A percentile compares a stretch with the other conserved stretches of the same genome.
Evolutionary conservation across 2,797 vertebrate species (phyloP).

Genomic region (Halcyon leucocephala): DNA sequence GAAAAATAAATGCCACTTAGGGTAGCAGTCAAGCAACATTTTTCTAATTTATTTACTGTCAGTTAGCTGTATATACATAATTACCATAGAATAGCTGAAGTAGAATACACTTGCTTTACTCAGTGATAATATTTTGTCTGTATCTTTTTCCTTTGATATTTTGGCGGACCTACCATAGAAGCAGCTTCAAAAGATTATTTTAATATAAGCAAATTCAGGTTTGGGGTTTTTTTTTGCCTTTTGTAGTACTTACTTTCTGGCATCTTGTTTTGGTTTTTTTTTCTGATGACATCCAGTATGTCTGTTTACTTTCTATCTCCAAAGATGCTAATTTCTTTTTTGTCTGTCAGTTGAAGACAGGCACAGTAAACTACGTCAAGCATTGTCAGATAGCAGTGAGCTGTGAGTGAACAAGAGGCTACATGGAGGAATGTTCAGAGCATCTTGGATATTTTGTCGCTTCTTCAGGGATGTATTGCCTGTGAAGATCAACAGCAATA

Average conservation of each 20-base stretch:
- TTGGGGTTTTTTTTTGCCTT: neutral
- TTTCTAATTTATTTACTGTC: neutral
- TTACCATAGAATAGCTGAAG: neutral
- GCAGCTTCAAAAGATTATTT: neutral
- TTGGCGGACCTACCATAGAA: neutral
- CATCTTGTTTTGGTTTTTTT: neutral
- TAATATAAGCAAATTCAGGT: neutral
- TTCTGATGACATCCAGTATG: neutral
- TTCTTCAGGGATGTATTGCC: neutral
- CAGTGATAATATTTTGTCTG: fast-evolving
- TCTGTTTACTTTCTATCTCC: neutral
- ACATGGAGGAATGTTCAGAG: neutral
- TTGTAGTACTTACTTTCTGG: neutral
- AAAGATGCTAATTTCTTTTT: neutral
- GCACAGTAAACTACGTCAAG: neutral
- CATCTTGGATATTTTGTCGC: neutral
- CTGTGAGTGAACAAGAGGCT: neutral
- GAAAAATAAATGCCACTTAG: neutral
- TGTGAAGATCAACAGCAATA: neutral
- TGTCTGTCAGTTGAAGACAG: neutral
- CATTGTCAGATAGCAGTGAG: neutral
- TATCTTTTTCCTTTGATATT: neutral
- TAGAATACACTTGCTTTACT: neutral
- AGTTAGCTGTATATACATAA: neutral
- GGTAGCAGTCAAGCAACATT: neutral